Conservation (phyloP, 2,888 invertebrate species). For the Synanthedon vespiformis region DNA sequence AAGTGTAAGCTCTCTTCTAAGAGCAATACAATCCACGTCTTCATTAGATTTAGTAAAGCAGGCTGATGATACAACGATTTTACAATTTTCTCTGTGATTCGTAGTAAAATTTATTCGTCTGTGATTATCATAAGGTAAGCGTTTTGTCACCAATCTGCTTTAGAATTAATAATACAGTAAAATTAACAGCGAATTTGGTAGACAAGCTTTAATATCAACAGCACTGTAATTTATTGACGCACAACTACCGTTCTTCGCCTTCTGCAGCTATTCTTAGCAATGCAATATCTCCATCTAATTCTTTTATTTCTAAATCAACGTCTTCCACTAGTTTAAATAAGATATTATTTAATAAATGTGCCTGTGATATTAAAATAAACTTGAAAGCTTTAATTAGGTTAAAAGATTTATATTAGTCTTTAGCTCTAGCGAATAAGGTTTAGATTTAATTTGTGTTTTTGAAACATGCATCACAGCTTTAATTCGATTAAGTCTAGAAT, state of each 20-base stretch:
- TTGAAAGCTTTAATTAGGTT: slow-evolving; percentile 54
- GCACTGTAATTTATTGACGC: slow-evolving; percentile 47
- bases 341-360: slow-evolving; percentile 22
- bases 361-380: slow-evolving; percentile 55
- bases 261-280: neutral
- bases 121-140: slow-evolving; percentile 10
- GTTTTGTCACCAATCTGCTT: slow-evolving; percentile 26
- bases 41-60: slow-evolving; percentile 62
- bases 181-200: slow-evolving; percentile 63
- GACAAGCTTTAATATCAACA: slow-evolving; percentile 61
- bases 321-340: slow-evolving; percentile 59
- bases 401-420: slow-evolving; percentile 1
- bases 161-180: slow-evolving; percentile 40
- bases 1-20: slow-evolving; percentile 33
- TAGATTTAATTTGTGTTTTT: no score
- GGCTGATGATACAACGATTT: slow-evolving; percentile 21
- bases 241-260: slow-evolving; percentile 11
- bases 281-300: neutral
- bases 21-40: slow-evolving; percentile 41
- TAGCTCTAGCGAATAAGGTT: neutral
- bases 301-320: slow-evolving; percentile 21
- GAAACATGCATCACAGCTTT: no score
- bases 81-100: slow-evolving; percentile 18
- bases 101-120: slow-evolving; percentile 12
- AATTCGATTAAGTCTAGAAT: no score